Percentiles rank a stretch among this genome's conserved stretches.
These are phyloP conservation scores for Natator depressus DNA, from an alignment of 2,113 vertebrate species.

Conservation along the genomic window DNA sequence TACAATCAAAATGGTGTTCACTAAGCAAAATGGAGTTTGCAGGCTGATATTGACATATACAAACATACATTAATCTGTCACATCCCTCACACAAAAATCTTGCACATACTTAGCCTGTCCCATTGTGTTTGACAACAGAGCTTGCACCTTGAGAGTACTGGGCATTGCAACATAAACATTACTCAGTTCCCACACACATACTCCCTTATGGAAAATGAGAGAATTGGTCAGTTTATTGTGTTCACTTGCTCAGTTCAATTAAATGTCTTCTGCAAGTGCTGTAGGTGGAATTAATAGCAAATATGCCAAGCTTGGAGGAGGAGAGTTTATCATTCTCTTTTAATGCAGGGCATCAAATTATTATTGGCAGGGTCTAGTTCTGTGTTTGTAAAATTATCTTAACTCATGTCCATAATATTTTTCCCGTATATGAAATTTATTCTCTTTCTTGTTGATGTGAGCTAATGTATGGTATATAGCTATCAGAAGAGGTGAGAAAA, in stretches of 20 bases:
- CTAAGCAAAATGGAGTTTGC: neutral
- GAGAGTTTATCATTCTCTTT: neutral
- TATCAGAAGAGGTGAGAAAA: neutral
- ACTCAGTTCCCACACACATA: neutral
- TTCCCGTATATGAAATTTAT: neutral
- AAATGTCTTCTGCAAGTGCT: neutral
- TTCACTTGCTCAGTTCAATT: neutral
- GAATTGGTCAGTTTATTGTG: neutral
- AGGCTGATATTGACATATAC: neutral
- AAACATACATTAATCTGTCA: neutral
- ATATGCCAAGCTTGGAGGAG: neutral
- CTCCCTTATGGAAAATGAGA: neutral
- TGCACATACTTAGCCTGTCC: neutral
- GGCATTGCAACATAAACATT: neutral
- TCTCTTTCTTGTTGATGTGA: neutral
- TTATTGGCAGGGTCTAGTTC: neutral
- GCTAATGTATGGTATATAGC: neutral
- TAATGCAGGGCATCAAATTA: neutral
- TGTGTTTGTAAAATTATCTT: neutral
- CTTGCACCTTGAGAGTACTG: neutral
- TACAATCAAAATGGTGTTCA: neutral
- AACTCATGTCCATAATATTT: neutral
- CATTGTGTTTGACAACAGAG: neutral
- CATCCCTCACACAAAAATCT: neutral
- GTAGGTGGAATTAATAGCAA: neutral